A percentile compares a stretch with the other conserved stretches of the same genome.
These are phyloP conservation scores for Lacerta viridis DNA, from an alignment of 2,797 vertebrate species.

Conservation along the genomic window DNA sequence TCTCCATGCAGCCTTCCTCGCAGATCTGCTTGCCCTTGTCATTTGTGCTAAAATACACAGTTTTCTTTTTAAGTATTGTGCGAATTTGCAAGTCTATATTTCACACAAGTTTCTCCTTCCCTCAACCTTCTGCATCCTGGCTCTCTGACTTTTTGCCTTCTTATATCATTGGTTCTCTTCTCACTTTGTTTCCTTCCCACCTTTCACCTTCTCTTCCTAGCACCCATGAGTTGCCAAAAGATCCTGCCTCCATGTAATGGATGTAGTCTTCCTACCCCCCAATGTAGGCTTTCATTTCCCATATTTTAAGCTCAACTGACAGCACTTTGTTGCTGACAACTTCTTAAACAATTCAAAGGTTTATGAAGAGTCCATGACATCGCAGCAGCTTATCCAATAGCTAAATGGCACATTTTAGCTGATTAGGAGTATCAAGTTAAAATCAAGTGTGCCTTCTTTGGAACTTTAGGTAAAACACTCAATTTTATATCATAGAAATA, in stretches of 20 bases:
- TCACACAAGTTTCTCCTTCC: not conserved
- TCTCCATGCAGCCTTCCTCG: not conserved
- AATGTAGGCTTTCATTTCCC: not conserved
- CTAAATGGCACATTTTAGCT: not conserved
- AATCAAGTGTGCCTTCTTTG: not conserved
- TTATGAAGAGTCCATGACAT: not conserved
- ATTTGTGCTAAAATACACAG: not conserved
- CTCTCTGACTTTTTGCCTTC: not conserved
- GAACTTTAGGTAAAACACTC: not conserved
- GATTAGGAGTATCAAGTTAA: not conserved
- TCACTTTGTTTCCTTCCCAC: not conserved
- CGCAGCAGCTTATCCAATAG: constrained; percentile 1
- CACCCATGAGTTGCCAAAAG: not conserved
- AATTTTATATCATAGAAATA: not conserved
- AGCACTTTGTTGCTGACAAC: not conserved
- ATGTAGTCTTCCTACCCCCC: not conserved
- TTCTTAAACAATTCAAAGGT: not conserved
- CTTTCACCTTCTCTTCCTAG: not conserved
- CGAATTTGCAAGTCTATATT: not conserved
- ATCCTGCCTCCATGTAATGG: not conserved
- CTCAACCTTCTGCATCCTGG: not conserved
- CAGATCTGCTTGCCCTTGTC: not conserved
- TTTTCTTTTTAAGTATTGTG: not conserved
- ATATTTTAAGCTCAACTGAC: not conserved
- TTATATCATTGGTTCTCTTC: not conserved